Evolutionary conservation across 2,888 invertebrate species (phyloP), one percentile per base, ranked within the genome.

Genomic region (Drosophila subquinaria): DNA sequence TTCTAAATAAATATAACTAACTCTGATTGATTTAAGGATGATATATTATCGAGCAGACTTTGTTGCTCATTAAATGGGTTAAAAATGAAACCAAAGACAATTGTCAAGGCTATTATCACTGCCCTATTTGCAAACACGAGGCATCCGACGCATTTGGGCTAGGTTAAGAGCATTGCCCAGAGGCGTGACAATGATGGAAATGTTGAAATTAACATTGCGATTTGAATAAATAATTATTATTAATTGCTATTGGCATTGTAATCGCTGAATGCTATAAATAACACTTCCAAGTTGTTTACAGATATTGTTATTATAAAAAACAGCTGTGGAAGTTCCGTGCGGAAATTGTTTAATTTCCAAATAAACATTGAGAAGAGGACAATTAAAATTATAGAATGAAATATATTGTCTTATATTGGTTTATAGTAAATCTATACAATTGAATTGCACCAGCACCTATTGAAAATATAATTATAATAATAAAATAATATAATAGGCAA

Each of bases 141-240:
- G 35, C 57, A 61, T 38, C 20, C 52, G 27, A 57, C 45, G 50
- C 48, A 42, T 69, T 50, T 74, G 62, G 55, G 2, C 36, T 53
- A 42, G 33, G 38, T 36, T n/a, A 71, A 62, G 73, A 63, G 64
- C 63, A 65, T 63, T 68, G 74, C 43, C 63, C 65, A 65, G 56
- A 53, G 36, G 36, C 88, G 83, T 85, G 85, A 82, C 73, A 53
- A 30, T 61, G 27, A 36, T 85, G 36, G 27, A 73, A 88, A 85
- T 82, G 79, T 51, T 59, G 10, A 43, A 81, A 82, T 88, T 85
- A 88, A 73, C 81, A 81, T 72, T 81, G 74, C 68, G 42, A 43
- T 53, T 47, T 68, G 79, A 65, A 78, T 78, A 40, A 17, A 45
- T 64, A 81, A 78, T 48, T 59, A 48, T 50, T 63, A 15, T 62